phyloP scores from a whole-genome alignment of 1,140 invertebrate genomes.

The Rhyzopertha dominica region DNA sequence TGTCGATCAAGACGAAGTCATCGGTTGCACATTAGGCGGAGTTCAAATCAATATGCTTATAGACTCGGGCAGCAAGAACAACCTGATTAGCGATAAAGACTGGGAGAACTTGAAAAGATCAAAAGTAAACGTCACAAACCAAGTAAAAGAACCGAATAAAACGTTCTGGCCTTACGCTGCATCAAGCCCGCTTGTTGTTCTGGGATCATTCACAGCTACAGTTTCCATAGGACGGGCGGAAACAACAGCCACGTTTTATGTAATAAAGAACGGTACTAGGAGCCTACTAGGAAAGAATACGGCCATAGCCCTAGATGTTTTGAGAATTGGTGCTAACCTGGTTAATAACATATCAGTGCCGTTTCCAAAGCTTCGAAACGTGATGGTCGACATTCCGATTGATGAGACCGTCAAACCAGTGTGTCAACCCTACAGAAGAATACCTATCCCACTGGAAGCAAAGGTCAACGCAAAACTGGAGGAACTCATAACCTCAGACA shows the following conservation, averaged over 20 bases:
- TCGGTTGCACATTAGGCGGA: slow-evolving; percentile 17
- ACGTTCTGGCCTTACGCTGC: slow-evolving; percentile 17
- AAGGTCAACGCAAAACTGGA: slow-evolving; percentile 16
- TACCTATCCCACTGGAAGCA: slow-evolving; percentile 29
- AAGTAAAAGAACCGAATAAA: slow-evolving; percentile 21
- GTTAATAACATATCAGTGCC: slow-evolving; percentile 3
- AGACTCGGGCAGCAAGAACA: slow-evolving; percentile 28
- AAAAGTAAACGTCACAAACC: slow-evolving; percentile 20
- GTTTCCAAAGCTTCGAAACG: slow-evolving; percentile 39
- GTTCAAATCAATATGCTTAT: slow-evolving; percentile 25
- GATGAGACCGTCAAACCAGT: slow-evolving; percentile 28
- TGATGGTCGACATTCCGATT: slow-evolving; percentile 22
- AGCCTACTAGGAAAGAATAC: slow-evolving; percentile 20
- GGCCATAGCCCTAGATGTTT: slow-evolving; percentile 25
- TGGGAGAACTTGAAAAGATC: slow-evolving; percentile 7
- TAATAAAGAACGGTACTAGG: slow-evolving; percentile 22
- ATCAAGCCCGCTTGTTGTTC: slow-evolving; percentile 13
- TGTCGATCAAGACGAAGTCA: too few relatives aligned
- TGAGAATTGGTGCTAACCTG: slow-evolving; percentile 26
- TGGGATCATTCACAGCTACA: too few relatives aligned
- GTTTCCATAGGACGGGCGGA: too few relatives aligned
- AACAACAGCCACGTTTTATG: slow-evolving; percentile 13
- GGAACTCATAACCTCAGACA: slow-evolving; percentile 11
- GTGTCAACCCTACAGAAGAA: slow-evolving; percentile 31
- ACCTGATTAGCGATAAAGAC: slow-evolving; percentile 26